These are phyloP conservation scores for Psilopsiagon aurifrons DNA, from an alignment of 2,113 vertebrate genomes.

Conservation along the genomic window DNA sequence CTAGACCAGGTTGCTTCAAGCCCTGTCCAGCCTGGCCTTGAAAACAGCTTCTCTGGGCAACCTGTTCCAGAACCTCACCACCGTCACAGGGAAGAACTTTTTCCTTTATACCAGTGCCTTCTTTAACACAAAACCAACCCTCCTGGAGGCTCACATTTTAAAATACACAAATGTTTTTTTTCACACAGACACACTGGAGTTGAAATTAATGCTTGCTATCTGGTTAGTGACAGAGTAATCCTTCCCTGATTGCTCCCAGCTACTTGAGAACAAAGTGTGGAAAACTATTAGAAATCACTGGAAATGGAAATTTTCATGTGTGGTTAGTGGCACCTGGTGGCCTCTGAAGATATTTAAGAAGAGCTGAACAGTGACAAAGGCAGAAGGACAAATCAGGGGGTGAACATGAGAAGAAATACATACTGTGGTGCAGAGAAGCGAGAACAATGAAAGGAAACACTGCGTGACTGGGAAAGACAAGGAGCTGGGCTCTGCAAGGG, in stretches of 20 bases:
- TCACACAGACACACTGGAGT: neutral
- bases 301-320: neutral
- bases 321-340: neutral
- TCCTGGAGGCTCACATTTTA: neutral
- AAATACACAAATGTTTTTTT: neutral
- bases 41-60: neutral
- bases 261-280: neutral
- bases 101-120: neutral
- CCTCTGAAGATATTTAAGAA: neutral
- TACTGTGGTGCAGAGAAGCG: too few species aligned
- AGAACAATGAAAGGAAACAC: neutral
- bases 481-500: rapidly evolving
- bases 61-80: neutral
- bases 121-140: rapidly evolving
- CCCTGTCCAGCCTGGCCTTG: neutral
- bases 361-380: neutral
- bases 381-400: neutral
- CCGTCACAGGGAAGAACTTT: neutral
- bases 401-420: neutral
- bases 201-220: neutral
- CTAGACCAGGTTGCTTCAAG: neutral
- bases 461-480: neutral
- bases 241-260: neutral
- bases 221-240: neutral
- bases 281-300: neutral